Percentiles rank a stretch among this genome's conserved stretches.
Conservation (phyloP, 2,888 invertebrate species). For the Tetheella fluctuosa region DNA sequence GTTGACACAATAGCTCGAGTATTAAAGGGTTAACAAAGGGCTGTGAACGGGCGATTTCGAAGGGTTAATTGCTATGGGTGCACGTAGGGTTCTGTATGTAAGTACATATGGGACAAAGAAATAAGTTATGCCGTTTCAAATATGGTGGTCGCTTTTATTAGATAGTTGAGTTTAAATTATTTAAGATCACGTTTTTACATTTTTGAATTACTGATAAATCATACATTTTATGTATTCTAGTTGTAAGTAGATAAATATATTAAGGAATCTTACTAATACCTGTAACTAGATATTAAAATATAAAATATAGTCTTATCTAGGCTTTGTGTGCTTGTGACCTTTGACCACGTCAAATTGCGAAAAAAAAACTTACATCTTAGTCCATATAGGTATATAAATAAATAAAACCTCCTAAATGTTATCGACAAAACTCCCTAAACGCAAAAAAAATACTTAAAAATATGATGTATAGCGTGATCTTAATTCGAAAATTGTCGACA, state of each 20-base stretch:
- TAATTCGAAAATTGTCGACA: conserved; percentile 40
- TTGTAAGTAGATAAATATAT: no score
- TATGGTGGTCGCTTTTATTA: conserved; percentile 49
- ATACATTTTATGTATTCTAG: no score
- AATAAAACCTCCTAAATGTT: no score
- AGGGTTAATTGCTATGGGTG: conserved; percentile 80
- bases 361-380: no score
- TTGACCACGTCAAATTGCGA: no score
- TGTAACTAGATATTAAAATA: no score
- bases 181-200: background rate
- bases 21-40: conserved; percentile 78
- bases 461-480: conserved; percentile 40
- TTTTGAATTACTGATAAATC: no score
- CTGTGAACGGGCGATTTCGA: conserved; percentile 68
- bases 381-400: no score
- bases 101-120: conserved; percentile 39
- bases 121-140: conserved; percentile 42
- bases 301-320: no score
- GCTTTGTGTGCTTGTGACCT: no score
- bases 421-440: no score
- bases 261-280: no score
- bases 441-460: background rate
- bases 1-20: conserved; percentile 75
- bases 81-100: conserved; percentile 38
- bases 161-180: background rate